Conservation (phyloP, 23 tunicate genomes). For the Aplidium turbinatum region DNA sequence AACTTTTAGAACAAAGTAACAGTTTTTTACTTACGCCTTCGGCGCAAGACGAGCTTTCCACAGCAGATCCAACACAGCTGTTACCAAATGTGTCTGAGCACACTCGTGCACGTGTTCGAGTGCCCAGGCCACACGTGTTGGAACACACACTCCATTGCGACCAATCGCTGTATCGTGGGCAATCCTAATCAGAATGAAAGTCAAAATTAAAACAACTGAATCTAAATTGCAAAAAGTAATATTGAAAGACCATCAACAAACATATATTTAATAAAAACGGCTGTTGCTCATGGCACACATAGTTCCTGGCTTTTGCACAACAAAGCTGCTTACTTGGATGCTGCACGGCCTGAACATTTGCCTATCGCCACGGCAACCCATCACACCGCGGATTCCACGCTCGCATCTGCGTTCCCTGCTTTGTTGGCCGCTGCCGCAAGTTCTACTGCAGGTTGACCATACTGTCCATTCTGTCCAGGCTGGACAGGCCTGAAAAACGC, state of each 20-base stretch:
- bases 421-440: constrained; percentile 75
- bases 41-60: constrained; percentile 16
- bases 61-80: constrained; percentile 21
- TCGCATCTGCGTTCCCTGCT: constrained; percentile 42
- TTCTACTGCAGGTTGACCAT: constrained; percentile 57
- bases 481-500: constrained; percentile 44
- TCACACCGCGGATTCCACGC: constrained; percentile 41
- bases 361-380: constrained; percentile 53
- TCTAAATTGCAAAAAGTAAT: not conserved
- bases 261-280: too few relatives aligned
- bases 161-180: constrained; percentile 66
- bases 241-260: too few relatives aligned
- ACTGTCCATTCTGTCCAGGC: constrained; percentile 56
- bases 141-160: constrained; percentile 61
- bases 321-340: not conserved
- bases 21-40: constrained; percentile 15
- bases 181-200: constrained; percentile 47
- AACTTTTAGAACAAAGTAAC: too few relatives aligned
- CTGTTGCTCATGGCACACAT: too few relatives aligned
- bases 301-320: not conserved
- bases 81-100: constrained; percentile 39
- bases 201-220: too few relatives aligned
- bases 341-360: constrained; percentile 1
- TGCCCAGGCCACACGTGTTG: constrained; percentile 68
- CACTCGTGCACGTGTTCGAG: constrained; percentile 42